Evolutionary conservation across 1,140 invertebrate genomes (phyloP), one percentile per base, ranked within the genome.

Genomic region (Drosophila lacertosa): DNA sequence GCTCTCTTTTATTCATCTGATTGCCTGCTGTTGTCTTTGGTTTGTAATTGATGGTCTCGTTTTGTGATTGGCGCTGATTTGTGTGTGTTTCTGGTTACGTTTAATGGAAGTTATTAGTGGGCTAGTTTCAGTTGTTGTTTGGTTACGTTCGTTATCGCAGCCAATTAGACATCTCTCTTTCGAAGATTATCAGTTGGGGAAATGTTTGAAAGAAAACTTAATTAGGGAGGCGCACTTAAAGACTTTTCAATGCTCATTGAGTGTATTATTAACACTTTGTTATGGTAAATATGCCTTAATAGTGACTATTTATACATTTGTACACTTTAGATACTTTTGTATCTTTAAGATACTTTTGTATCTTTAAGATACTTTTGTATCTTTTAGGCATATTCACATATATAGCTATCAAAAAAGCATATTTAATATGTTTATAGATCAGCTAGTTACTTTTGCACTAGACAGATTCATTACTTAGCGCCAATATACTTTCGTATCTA

Each of bases 61-160:
- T 77, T 66, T 57, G 73, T 54, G 55, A 72, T 71, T 66, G 54
- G 39, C 42, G 64, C 48, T 77, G 64, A 74, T 80, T 74, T 69
- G 45, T 67, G 37, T 35, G 24, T 26, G 35, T 58, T 45, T 74
- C 45, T 81, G 64, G 60, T 44, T 77, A 59, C 62, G 68, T 77
- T 86, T 86, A 86, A 88, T 86, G 77, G 88, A 64, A 62, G 81
- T 67, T 86, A 84, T 84, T 84, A 86, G 68, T 67, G 66, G 53
- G 66, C 65, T 77, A 76, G 74, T 84, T 71, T 65, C 39, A 58
- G 35, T 45, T 45, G 6, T 26, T 42, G 45, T 33, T 24, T 26
- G 51, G 13, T 26, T 6, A 16, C 3, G 6, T 18, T 53, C 45
- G 32, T 45, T 71, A 24, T 58, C 22, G 45, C 29, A 51, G 37